Conservation (phyloP, 2,888 invertebrate species). For the Sarcophaga variegata region DNA sequence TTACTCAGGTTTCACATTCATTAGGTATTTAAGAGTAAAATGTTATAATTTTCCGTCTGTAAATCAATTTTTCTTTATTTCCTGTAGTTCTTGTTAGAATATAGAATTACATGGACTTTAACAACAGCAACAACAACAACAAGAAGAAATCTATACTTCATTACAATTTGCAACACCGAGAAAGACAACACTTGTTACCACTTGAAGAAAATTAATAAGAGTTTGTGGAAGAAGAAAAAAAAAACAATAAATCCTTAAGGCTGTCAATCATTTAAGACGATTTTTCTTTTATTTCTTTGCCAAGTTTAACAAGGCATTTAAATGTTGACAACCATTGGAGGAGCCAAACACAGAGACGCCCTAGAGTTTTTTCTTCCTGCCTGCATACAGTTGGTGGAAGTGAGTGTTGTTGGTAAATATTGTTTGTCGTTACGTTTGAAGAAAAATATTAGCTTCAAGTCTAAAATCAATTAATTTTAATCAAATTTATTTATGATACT, state of each 20-base stretch:
- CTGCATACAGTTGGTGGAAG: neutral
- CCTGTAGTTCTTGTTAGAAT: neutral
- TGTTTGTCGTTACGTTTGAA: neutral
- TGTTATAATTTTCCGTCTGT: slow-evolving; percentile 1
- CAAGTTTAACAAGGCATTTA: slow-evolving; percentile 46
- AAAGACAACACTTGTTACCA: slow-evolving; percentile 12
- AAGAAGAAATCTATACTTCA: neutral
- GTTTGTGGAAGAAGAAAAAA: neutral
- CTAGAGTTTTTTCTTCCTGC: neutral
- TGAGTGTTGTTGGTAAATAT: neutral
- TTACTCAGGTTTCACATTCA: neutral
- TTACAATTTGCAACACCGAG: neutral
- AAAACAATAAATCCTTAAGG: slow-evolving; percentile 26
- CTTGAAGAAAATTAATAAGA: slow-evolving; percentile 14
- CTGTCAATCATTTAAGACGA: slow-evolving; percentile 60
- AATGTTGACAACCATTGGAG: slow-evolving; percentile 27
- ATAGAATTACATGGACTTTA: slow-evolving; percentile 7
- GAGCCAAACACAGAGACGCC: neutral
- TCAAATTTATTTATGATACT: slow-evolving; percentile 79
- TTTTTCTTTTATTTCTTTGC: neutral
- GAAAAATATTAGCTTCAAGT: slow-evolving; percentile 58
- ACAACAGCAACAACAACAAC: neutral
- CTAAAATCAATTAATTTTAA: slow-evolving; percentile 79
- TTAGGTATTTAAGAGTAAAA: neutral
- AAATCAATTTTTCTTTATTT: slow-evolving; percentile 13